Base-by-base conservation (phyloP, 2,113 vertebrate species). In the Tinamus guttatus region DNA sequence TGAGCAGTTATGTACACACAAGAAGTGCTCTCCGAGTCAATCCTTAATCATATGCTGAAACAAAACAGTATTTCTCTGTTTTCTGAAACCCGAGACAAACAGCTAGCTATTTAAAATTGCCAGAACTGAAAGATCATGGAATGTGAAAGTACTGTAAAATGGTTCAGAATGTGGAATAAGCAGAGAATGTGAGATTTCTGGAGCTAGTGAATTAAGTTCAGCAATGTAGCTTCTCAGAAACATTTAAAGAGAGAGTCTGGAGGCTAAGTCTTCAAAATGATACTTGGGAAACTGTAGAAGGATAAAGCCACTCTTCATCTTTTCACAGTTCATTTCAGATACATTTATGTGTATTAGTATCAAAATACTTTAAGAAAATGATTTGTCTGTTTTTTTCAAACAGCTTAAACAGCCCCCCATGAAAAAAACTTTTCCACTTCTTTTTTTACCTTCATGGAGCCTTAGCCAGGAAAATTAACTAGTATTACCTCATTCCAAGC, bases 51-150 rank as follows among this genome's bases (percentile, higher is more conserved):
- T 83, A 95, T 91, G 76, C 85, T 87, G 73, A 93, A 93, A 67
- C 25, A 91, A 96, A 95, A 81, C 56, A 86, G 40, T 90, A 90
- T 86, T 96, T 96, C 40, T 74, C 40, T 90, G 56, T 81, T 91
- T 94, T 93, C 82, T 90, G 76, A 96, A 95, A 93, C 34, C 79
- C 90, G 51, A 74, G 64, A 89, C 68, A 89, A 92, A 47, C 41
- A 93, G 40, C 51, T 68, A 81, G 51, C 36, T 88, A 68, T 78
- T 92, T 83, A 88, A 88, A 93, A 93, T 78, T 88, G 51, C 28
- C 41, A 21, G 56, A 64, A 93, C 64, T 89, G 63, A 87, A 68
- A 80, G 47, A 94, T 83, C 85, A 77, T 63, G n/a, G 11, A 34
- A 51, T 59, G 52, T 32, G 82, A 70, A 76, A 69, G 28, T 56